Base-by-base conservation (phyloP, 2,888 invertebrate species). In the Antheraea assamensis region DNA sequence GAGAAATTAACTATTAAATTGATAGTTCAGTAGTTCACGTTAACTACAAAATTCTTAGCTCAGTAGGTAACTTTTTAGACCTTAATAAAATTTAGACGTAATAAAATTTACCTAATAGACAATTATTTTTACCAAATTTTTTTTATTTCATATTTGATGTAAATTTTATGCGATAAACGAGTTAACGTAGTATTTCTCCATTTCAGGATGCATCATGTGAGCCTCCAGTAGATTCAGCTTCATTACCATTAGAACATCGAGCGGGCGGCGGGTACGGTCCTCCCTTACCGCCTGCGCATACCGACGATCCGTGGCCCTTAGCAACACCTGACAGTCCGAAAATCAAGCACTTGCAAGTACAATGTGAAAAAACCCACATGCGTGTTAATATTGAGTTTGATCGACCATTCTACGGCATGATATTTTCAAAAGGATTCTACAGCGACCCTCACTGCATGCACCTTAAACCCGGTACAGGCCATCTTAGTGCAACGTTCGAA, bases 361-460 rank as follows among this genome's bases (percentile, higher is more conserved):
- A 98, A 89, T 98, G 98, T 92, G 98, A 98, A 92, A 98, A 98
- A 91, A 98, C 98, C 71, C 98, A 98, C 89, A 98, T 98, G 98
- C 96, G 98, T 73, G 98, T 98, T 74, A 98, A 98, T 90, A 98
- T 99, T 84, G 98, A 98, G 90, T 99, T 98, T 92, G 98, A 98
- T 89, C 96, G 98, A 71, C 98, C 98, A 21, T 98, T 98, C 94
- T 98, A 98, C 89, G 98, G 98, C 49, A 98, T 98, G 97, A 98
- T 98, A 87, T 98, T 98, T 95, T 98, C 98, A 76, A 98, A 98
- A 92, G 98, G 98, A 75, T 98, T 97, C 95, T 98, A 98, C 93
- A 98, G 98, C 86, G 98, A 98, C 86, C 95, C 97, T 0, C 98
- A 98, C 85, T 98, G 98, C 89, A 98, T 98, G 80, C 98, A 98